A percentile compares a stretch with the other conserved stretches of the same genome.
Conservation (phyloP, 2,113 vertebrate species). For the Prietella phreatophila region DNA sequence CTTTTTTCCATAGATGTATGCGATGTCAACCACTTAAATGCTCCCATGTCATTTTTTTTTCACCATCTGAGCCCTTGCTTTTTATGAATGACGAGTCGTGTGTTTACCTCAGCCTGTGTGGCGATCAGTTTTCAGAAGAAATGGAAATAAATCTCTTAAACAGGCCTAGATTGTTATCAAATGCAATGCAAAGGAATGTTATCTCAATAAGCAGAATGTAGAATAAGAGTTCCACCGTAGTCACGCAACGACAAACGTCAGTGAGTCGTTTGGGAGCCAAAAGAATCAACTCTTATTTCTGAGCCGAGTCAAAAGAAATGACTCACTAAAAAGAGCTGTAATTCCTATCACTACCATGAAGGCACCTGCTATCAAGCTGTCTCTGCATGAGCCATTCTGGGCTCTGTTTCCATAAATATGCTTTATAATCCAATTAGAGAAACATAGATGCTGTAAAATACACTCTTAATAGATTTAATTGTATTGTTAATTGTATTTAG, state of each 20-base stretch:
- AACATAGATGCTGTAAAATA: neutral
- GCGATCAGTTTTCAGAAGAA: neutral
- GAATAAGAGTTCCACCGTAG: neutral
- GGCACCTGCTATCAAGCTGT: neutral
- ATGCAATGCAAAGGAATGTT: neutral
- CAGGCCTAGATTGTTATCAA: neutral
- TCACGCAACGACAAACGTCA: neutral
- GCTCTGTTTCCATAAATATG: neutral
- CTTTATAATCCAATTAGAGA: neutral
- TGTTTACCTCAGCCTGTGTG: neutral
- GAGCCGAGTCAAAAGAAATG: neutral
- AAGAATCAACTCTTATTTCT: neutral
- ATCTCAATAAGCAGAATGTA: neutral
- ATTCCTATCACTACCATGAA: neutral
- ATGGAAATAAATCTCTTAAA: neutral
- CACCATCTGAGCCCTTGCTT: neutral
- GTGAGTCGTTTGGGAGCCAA: neutral
- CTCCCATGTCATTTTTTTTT: neutral
- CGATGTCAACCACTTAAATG: neutral
- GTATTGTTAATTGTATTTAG: neutral
- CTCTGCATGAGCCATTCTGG: neutral
- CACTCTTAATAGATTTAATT: neutral
- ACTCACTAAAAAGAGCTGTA: neutral
- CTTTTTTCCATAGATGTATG: neutral
- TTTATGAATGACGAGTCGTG: neutral